A percentile compares a stretch with the other conserved stretches of the same genome.
Evolutionary conservation across 2,888 invertebrate species (phyloP).

Genomic region (Gryllus longicercus): DNA sequence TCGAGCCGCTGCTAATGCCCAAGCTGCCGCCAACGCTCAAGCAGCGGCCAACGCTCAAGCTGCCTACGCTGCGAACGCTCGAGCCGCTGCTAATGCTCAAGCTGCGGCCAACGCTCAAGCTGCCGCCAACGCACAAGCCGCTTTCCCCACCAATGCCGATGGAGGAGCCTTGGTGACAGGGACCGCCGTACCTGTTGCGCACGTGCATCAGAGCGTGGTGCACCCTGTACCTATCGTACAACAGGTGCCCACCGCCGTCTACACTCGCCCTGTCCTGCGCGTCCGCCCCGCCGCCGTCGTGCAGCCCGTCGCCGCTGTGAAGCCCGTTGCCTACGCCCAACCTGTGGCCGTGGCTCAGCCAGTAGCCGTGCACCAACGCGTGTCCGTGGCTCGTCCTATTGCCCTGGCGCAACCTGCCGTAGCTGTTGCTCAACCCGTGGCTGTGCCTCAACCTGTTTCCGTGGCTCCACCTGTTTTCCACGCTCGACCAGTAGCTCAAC

Average conservation of each 20-base stretch:
- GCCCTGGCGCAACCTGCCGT: neutral
- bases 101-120: neutral
- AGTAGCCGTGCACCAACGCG: neutral
- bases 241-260: constrained; percentile 19
- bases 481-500: neutral
- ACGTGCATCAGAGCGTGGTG: neutral
- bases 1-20: neutral
- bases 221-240: neutral
- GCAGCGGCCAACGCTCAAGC: neutral
- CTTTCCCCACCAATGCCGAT: neutral
- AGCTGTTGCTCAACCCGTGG: neutral
- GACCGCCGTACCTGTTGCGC: neutral
- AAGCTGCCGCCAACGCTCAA: neutral
- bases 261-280: neutral
- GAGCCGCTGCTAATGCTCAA: neutral
- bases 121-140: neutral
- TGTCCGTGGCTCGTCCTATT: neutral
- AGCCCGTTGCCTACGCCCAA: neutral
- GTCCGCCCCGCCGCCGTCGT: neutral
- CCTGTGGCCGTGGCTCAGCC: neutral
- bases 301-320: neutral
- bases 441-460: neutral
- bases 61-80: neutral
- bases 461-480: neutral
- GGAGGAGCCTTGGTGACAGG: too few relatives aligned